Conservation (phyloP, 2,113 vertebrate genomes). For the Cynoglossus semilaevis region DNA sequence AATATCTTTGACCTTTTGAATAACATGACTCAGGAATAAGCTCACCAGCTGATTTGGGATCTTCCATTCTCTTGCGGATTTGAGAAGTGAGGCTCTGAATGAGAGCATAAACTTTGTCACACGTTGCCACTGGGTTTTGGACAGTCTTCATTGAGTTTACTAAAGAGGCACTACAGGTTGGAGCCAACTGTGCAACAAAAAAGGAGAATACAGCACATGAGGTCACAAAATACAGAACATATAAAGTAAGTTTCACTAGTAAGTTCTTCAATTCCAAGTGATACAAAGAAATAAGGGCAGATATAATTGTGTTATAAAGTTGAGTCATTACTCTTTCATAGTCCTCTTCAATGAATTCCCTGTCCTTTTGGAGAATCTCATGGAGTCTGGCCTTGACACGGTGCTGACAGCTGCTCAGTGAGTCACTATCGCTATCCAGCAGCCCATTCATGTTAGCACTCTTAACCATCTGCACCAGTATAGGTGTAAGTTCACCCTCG, state of each 20-base stretch:
- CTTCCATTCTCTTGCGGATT: constrained; percentile 88
- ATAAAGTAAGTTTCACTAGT: background rate
- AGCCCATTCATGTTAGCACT: constrained; percentile 99
- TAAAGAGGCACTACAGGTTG: constrained; percentile 85
- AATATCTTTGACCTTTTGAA: no score
- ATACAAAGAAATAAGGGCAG: background rate
- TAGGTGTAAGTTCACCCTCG: constrained; percentile 96
- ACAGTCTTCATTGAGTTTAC: constrained; percentile 91
- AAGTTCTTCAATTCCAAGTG: no score
- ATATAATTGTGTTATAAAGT: background rate
- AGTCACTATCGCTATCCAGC: constrained; percentile 94
- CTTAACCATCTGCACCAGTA: constrained; percentile 99
- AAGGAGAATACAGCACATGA: background rate
- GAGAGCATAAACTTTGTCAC: constrained; percentile 88
- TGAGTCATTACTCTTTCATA: constrained; percentile 82
- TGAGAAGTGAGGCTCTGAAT: constrained; percentile 94
- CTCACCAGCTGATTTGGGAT: constrained; percentile 91
- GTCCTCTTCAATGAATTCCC: constrained; percentile 85
- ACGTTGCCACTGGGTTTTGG: constrained; percentile 89
- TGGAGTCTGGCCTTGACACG: constrained; percentile 91
- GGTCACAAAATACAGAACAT: background rate
- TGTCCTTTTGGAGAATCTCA: constrained; percentile 93
- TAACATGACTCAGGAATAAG: no score
- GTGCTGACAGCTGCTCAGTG: constrained; percentile 93
- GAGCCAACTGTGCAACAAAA: constrained; percentile 81